Conservation (phyloP, 1,140 invertebrate genomes). For the Chironomus tepperi region DNA sequence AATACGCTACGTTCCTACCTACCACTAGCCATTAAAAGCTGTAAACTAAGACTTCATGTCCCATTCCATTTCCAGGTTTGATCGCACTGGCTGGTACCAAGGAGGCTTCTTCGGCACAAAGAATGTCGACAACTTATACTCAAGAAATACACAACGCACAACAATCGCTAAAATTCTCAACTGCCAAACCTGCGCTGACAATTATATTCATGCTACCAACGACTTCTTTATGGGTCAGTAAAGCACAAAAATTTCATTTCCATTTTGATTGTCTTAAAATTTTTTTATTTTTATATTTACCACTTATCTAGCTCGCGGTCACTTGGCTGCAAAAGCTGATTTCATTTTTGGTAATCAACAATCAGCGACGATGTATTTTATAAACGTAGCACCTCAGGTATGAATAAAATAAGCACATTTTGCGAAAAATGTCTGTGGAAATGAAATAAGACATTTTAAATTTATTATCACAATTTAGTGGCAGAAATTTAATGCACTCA, state of each 20-base stretch:
- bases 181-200: background rate
- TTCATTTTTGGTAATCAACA: constrained; percentile 41
- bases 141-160: background rate
- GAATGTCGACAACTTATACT: background rate
- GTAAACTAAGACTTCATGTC: no score
- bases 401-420: background rate
- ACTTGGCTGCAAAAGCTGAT: constrained; percentile 42
- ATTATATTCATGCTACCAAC: background rate
- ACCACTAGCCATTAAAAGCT: no score
- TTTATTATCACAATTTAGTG: constrained; percentile 37
- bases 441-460: background rate
- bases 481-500: constrained; percentile 47
- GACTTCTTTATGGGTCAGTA: background rate
- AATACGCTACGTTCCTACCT: no score
- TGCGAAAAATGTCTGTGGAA: background rate
- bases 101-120: background rate
- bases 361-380: constrained; percentile 42
- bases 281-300: constrained; percentile 12
- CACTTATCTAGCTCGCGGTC: constrained; percentile 37
- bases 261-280: background rate
- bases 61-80: background rate
- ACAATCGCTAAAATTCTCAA: background rate
- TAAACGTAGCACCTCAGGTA: constrained; percentile 45
- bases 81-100: background rate
- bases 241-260: background rate